Base-by-base conservation (phyloP, 2,888 invertebrate genomes). In the Drosophila meridionalis region DNA sequence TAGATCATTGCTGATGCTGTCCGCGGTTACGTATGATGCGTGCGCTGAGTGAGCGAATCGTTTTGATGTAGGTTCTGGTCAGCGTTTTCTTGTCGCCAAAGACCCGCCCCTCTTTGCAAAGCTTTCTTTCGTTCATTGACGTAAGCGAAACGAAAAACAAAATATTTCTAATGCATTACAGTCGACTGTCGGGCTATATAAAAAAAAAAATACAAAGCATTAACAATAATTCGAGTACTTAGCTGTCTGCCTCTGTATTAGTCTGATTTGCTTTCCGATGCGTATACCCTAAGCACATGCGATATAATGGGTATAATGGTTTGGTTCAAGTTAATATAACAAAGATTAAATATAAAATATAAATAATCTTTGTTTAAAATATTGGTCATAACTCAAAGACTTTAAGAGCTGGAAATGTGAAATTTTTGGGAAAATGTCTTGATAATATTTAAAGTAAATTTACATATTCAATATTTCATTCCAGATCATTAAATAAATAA, bases 131-230 rank as follows among this genome's bases (percentile, higher is more conserved):
- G 34, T 60, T 42, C 83, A 80, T 86, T 86, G 89, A 86, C 85
- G 85, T 73, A 82, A 80, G 74, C 70, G 78, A 71, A 79, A 71
- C 75, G 69, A 20, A 66, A 67, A 79, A 73, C 59, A 69, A 75
- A 74, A 30, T 53, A 53, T 53, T 61, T 59, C 57, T 53, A 57
- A 53, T 70, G 53, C 53, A 30, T 53, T 63, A 34, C 53, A 59
- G 14, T 48, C 30, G n/a, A 4, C 43, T 14, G 63, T 20, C 48
- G 32, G 6, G 30, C 38, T 48, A 36, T 40, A 40, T 63, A 40
- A 20, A 11, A 20, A 20, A 20, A 20, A 40, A 53, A 73, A 20
- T 59, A 42, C 57, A 53, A 66, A 53, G 48, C 64, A 62, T 68
- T 68, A 68, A 36, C 61, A 60, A 64, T 57, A 59, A 59, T 60